Evolutionary conservation across 2,797 vertebrate genomes (phyloP).

Genomic region (Hoplostethus mediterraneus): DNA sequence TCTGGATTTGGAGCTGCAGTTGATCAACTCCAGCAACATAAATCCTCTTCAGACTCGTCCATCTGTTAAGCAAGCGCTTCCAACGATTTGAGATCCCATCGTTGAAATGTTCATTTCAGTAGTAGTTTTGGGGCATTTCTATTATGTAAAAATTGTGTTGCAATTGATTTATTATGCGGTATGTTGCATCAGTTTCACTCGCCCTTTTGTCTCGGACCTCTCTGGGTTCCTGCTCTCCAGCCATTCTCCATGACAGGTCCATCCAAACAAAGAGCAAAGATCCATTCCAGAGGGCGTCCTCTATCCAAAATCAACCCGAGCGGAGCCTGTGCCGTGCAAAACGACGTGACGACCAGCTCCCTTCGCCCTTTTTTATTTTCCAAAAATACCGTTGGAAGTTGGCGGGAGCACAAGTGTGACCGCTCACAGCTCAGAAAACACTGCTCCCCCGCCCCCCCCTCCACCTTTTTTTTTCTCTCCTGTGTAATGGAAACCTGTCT

Average conservation of each 20-base stretch:
- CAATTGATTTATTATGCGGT: neutral
- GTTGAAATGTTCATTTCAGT: neutral
- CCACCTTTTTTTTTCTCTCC: conserved; percentile 17
- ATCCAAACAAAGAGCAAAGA: conserved; percentile 64
- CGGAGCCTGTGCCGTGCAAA: conserved; percentile 47
- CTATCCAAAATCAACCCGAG: conserved; percentile 64
- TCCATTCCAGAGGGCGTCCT: conserved; percentile 55
- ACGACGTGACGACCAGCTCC: conserved; percentile 43
- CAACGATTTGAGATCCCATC: neutral
- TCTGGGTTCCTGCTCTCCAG: conserved; percentile 49
- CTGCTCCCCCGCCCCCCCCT: conserved; percentile 8
- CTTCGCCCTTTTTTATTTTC: conserved; percentile 50
- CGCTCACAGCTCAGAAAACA: conserved; percentile 57
- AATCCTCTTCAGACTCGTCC: conserved; percentile 3
- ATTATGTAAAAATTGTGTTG: neutral
- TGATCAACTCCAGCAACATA: conserved; percentile 24
- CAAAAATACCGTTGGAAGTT: conserved; percentile 65
- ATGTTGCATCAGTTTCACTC: conserved; percentile 9
- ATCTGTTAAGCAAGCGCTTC: neutral
- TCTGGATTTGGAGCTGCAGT: conserved; percentile 29
- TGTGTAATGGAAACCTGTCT: conserved; percentile 61
- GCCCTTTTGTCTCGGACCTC: neutral
- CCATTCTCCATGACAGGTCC: conserved; percentile 63
- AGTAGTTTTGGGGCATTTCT: neutral
- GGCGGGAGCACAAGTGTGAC: conserved; percentile 42